A percentile compares a stretch with the other conserved stretches of the same genome.
phyloP scores from a whole-genome alignment of 2,113 vertebrate species.

The Otus sunia region DNA sequence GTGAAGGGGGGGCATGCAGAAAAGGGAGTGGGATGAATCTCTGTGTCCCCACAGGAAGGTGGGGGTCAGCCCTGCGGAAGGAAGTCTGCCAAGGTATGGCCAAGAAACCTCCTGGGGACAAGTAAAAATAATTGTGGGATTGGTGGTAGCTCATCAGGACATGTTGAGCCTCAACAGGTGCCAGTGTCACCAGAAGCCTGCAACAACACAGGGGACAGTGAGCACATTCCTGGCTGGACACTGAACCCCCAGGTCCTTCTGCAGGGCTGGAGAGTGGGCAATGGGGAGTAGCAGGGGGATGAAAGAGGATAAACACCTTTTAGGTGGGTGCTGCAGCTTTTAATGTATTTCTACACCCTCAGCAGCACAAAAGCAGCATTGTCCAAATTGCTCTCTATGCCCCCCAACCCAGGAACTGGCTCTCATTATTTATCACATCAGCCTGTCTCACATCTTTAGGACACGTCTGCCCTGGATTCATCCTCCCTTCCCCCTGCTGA shows the following conservation, averaged over 20 bases:
- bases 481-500: not conserved
- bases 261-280: not conserved
- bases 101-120: not conserved
- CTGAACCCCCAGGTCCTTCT: not conserved
- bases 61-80: not conserved
- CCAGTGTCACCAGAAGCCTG: not conserved
- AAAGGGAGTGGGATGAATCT: not conserved
- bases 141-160: not conserved
- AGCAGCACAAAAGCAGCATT: not conserved
- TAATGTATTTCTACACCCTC: not conserved
- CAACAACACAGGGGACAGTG: not conserved
- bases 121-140: not conserved
- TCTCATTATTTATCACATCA: not conserved
- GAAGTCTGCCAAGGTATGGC: not conserved
- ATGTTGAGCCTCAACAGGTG: not conserved
- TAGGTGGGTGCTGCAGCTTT: not conserved
- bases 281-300: not conserved
- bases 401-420: not conserved
- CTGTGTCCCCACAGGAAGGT: not conserved
- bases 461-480: not conserved
- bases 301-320: not conserved
- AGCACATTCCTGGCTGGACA: not conserved
- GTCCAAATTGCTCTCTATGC: not conserved
- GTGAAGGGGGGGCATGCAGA: not conserved
- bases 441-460: not conserved